phyloP scores from a whole-genome alignment of 2,888 invertebrate genomes.

The Brachynemurus nebulosus region DNA sequence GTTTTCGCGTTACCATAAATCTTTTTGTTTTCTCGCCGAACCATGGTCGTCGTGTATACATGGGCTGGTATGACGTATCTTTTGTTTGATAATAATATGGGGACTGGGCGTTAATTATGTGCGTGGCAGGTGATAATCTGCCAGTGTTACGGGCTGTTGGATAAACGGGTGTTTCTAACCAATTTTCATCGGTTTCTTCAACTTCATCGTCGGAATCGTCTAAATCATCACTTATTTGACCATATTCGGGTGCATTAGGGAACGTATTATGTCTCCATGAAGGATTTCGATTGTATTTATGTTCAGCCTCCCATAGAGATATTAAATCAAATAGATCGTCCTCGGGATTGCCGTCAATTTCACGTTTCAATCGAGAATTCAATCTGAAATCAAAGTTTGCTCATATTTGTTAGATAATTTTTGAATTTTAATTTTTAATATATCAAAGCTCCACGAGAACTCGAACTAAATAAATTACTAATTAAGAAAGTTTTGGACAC shows the following conservation, averaged over 20 bases:
- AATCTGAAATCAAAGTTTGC: constrained; percentile 21
- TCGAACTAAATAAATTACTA: no score
- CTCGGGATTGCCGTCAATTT: constrained; percentile 45
- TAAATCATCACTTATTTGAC: constrained; percentile 32
- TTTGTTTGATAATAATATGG: constrained; percentile 23
- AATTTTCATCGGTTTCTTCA: constrained; percentile 39
- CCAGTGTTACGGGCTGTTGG: constrained; percentile 33
- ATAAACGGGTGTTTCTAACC: constrained; percentile 45
- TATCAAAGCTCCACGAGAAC: no score
- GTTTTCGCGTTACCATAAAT: constrained; percentile 47
- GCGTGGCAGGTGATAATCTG: constrained; percentile 29
- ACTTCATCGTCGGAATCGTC: constrained; percentile 38
- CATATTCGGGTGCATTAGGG: constrained; percentile 33
- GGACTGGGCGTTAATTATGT: constrained; percentile 31
- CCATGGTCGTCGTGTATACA: constrained; percentile 22
- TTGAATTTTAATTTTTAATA: no score
- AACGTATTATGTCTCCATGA: constrained; percentile 33
- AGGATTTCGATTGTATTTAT: constrained; percentile 32
- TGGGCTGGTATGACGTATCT: constrained; percentile 19
- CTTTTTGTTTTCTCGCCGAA: constrained; percentile 32
- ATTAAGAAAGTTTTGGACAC: no score
- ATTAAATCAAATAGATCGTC: constrained; percentile 41
- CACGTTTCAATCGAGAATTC: constrained; percentile 38
- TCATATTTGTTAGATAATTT: no score
- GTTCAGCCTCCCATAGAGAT: constrained; percentile 39